Conservation (phyloP, 2,888 invertebrate genomes). For the Aporophyla nigra region DNA sequence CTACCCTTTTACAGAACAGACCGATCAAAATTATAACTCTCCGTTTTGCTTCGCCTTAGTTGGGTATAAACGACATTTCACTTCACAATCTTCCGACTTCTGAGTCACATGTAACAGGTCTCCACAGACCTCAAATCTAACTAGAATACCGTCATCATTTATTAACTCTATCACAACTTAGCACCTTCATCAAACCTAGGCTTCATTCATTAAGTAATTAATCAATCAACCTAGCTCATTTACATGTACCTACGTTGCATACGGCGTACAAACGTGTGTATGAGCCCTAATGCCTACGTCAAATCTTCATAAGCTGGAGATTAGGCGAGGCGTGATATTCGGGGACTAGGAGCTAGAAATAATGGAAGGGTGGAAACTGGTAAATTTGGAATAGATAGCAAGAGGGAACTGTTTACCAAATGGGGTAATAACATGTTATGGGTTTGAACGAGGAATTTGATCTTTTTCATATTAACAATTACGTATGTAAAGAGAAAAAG, state of each 20-base stretch:
- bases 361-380: background rate
- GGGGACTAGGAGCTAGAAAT: background rate
- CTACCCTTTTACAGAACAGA: no score
- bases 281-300: conserved; percentile 19
- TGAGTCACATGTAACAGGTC: background rate
- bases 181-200: conserved; percentile 39
- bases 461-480: background rate
- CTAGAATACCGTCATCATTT: background rate
- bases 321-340: background rate
- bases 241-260: conserved; percentile 2
- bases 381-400: background rate
- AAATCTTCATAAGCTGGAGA: conserved; percentile 13
- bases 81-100: background rate
- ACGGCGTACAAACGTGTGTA: conserved; percentile 1
- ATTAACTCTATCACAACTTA: conserved; percentile 27
- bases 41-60: no score
- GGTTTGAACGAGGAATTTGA: background rate
- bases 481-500: no score
- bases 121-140: background rate
- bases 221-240: conserved; percentile 45
- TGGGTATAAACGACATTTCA: background rate
- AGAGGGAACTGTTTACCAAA: background rate
- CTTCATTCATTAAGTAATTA: conserved; percentile 28
- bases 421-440: background rate
- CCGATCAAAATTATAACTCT: no score